A percentile compares a stretch with the other conserved stretches of the same genome.
phyloP scores from a whole-genome alignment of 2,113 vertebrate species.

The Centropristis striata region DNA sequence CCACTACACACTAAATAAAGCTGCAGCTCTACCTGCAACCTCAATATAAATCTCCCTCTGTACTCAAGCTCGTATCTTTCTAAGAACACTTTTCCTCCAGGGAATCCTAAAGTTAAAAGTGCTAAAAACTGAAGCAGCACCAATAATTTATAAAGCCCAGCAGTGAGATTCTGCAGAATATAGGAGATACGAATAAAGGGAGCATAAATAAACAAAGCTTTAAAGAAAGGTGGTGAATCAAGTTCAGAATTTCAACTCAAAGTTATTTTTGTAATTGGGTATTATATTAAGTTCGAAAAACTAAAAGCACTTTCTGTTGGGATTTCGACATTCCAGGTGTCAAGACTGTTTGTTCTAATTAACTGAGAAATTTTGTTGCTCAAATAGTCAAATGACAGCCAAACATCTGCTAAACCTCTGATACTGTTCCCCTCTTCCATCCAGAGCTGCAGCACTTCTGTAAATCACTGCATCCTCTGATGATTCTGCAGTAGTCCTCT shows the following conservation, averaged over 20 bases:
- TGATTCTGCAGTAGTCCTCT: slow-evolving; percentile 6
- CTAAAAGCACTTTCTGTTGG: neutral
- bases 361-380: neutral
- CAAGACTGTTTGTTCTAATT: neutral
- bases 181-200: neutral
- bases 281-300: neutral
- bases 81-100: neutral
- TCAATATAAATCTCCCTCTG: slow-evolving; percentile 19
- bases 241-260: neutral
- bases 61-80: slow-evolving; percentile 2
- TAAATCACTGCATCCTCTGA: slow-evolving; percentile 12
- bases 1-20: slow-evolving; percentile 30
- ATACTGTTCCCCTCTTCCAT: neutral
- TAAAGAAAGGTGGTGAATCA: neutral
- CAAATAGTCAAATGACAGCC: neutral
- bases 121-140: slow-evolving; percentile 7
- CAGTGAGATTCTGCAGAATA: slow-evolving; percentile 14
- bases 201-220: neutral
- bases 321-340: neutral
- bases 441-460: neutral
- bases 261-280: neutral
- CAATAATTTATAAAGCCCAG: slow-evolving; percentile 41
- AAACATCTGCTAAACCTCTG: neutral
- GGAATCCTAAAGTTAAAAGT: slow-evolving; percentile 24
- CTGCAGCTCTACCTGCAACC: slow-evolving; percentile 6